Evolutionary conservation across 1,140 invertebrate genomes (phyloP).

Genomic region (Drosophila cardini): DNA sequence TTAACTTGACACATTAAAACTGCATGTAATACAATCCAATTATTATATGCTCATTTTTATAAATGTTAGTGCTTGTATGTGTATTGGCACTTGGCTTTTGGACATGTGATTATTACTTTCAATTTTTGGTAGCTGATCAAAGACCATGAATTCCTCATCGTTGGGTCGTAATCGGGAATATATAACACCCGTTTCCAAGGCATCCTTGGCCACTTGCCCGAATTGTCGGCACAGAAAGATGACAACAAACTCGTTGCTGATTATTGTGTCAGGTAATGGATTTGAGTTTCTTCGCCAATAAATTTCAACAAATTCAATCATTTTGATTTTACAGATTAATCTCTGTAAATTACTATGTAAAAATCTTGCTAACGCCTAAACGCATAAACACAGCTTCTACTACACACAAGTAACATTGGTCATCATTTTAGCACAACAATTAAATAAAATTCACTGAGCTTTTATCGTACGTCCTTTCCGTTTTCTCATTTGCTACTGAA

Average conservation of each 20-base stretch:
- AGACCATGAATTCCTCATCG: conserved; percentile 39
- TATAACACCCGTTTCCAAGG: conserved; percentile 18
- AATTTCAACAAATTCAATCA: conserved; percentile 70
- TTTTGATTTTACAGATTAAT: conserved; percentile 2
- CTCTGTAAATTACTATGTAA: not conserved
- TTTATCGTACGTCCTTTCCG: conserved; percentile 21
- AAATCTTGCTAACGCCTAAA: not conserved
- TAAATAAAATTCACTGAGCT: not conserved
- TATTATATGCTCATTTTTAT: not conserved
- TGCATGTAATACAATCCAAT: conserved; percentile 1
- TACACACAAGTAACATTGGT: not conserved
- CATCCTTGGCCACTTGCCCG: conserved; percentile 7
- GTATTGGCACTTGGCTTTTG: not conserved
- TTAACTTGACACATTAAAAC: conserved; percentile 3
- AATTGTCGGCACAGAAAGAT: conserved; percentile 59
- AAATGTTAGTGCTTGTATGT: not conserved
- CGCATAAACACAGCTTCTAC: not conserved
- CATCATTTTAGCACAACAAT: not conserved
- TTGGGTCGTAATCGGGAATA: conserved; percentile 56
- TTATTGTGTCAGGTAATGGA: conserved; percentile 1
- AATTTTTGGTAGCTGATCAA: conserved; percentile 42
- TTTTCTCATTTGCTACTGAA: conserved; percentile 5
- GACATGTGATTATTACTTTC: conserved; percentile 33
- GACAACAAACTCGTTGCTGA: conserved; percentile 62
- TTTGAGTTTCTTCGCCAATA: conserved; percentile 49